These are phyloP conservation scores for Larimichthys polyactis DNA, from an alignment of 2,113 vertebrate genomes.

Conservation along the genomic window DNA sequence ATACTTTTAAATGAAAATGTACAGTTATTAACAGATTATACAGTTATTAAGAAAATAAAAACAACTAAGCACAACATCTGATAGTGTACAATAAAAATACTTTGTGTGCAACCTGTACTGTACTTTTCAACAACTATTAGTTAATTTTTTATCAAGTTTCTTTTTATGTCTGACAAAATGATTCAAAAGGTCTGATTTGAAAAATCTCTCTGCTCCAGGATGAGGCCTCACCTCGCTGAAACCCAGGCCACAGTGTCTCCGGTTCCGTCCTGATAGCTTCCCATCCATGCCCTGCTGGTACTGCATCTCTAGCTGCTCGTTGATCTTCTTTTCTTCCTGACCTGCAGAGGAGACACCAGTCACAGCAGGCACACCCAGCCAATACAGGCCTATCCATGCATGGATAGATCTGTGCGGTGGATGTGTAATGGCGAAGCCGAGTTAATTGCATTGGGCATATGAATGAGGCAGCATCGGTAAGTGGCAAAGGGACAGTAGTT, in stretches of 20 bases:
- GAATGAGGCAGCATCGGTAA: constrained; percentile 11
- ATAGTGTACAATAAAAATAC: too few species aligned
- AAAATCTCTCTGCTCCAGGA: background rate
- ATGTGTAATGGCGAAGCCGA: constrained; percentile 29
- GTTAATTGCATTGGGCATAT: constrained; percentile 52
- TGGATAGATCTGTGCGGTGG: constrained; percentile 63
- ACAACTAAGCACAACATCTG: too few species aligned
- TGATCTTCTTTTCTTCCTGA: constrained; percentile 93
- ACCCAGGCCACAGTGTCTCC: constrained; percentile 94
- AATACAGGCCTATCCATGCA: constrained; percentile 50
- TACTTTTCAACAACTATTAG: too few species aligned
- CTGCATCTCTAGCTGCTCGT: constrained; percentile 92
- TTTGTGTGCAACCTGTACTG: too few species aligned
- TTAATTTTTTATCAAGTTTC: too few species aligned
- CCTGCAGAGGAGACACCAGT: constrained; percentile 84
- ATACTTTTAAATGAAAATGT: too few species aligned
- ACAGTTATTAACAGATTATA: too few species aligned
- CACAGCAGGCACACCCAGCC: constrained; percentile 62
- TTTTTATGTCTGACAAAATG: background rate
- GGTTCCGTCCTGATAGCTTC: constrained; percentile 92
- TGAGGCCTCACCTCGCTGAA: constrained; percentile 91
- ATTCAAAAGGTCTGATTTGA: background rate
- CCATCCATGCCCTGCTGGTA: constrained; percentile 97
- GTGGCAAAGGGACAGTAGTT: constrained; percentile 7
- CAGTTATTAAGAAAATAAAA: too few species aligned